Conservation (phyloP, 2,113 vertebrate genomes). For the Galemys pyrenaicus region DNA sequence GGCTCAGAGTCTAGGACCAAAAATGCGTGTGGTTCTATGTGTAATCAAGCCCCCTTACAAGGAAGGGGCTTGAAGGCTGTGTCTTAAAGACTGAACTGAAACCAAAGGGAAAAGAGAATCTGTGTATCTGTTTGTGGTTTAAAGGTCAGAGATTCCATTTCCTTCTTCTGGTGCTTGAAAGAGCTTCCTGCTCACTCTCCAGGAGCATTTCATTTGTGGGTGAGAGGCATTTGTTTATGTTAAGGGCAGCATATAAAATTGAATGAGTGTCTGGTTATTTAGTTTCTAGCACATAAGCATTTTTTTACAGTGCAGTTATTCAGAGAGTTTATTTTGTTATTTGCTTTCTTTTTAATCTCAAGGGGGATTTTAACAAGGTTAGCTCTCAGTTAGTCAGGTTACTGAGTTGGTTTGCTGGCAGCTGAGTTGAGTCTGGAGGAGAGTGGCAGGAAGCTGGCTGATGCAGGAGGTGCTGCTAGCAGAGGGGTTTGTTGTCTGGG, state of each 20-base stretch:
- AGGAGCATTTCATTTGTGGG: constrained; percentile 17
- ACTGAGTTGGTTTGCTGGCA: not conserved
- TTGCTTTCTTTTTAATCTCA: constrained; percentile 52
- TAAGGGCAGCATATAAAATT: constrained; percentile 17
- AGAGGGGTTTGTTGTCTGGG: not conserved
- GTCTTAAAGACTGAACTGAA: not conserved
- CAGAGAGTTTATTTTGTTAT: constrained; percentile 47
- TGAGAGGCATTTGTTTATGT: constrained; percentile 20
- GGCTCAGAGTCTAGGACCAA: not conserved
- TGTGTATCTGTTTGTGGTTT: not conserved
- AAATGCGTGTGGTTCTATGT: not conserved
- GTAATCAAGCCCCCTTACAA: not conserved
- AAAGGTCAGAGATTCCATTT: not conserved
- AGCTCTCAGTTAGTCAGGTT: not conserved
- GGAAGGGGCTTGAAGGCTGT: not conserved
- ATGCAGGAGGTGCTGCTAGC: not conserved
- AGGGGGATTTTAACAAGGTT: constrained; percentile 49
- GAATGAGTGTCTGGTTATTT: constrained; percentile 52
- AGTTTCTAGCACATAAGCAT: not conserved
- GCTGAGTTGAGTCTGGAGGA: not conserved
- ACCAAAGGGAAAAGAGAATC: not conserved
- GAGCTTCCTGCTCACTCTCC: not conserved
- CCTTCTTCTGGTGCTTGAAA: not conserved
- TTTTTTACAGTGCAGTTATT: constrained; percentile 8
- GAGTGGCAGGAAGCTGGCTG: not conserved